A percentile compares a stretch with the other conserved stretches of the same genome.
These are phyloP conservation scores for Pristionchus entomophagus DNA, from an alignment of 2,888 invertebrate genomes.

Conservation along the genomic window DNA sequence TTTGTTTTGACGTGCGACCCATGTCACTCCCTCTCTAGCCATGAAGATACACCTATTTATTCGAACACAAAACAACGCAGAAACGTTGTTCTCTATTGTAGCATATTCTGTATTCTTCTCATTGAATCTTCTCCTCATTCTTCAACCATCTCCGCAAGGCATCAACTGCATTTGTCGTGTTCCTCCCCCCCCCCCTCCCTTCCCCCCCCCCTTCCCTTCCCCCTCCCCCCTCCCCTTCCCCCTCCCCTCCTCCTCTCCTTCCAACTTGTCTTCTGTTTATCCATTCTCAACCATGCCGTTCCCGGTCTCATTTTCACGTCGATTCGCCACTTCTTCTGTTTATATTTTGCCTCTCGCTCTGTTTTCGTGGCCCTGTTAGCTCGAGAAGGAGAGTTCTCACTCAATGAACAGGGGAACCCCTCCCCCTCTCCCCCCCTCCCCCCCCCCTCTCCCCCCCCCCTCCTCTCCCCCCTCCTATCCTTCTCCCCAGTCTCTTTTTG, in stretches of 20 bases:
- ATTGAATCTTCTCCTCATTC: slow-evolving; percentile 12
- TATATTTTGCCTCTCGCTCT: slow-evolving; percentile 3
- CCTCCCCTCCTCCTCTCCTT: background rate
- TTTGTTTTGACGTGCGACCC: background rate
- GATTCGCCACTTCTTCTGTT: background rate
- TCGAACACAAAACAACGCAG: background rate
- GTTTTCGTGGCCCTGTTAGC: background rate
- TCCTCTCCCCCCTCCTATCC: no score
- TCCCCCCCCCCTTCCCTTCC: no score
- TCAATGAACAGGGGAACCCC: slow-evolving; percentile 1
- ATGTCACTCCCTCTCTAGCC: slow-evolving; percentile 5
- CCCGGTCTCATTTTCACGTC: slow-evolving; percentile 9
- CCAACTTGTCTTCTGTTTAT: background rate
- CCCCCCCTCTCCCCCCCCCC: background rate
- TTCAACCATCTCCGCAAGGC: background rate
- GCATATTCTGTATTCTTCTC: background rate
- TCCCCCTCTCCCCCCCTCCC: background rate
- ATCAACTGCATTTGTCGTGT: slow-evolving; percentile 5
- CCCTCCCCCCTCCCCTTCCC: no score
- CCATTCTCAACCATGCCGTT: background rate
- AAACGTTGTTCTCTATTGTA: background rate
- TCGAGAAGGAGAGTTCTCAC: slow-evolving; percentile 26
- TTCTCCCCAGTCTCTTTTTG: background rate
- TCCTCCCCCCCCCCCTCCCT: background rate
- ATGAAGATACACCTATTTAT: background rate